Evolutionary conservation across 2,888 invertebrate genomes (phyloP).

Genomic region (Drosophila neotestacea): DNA sequence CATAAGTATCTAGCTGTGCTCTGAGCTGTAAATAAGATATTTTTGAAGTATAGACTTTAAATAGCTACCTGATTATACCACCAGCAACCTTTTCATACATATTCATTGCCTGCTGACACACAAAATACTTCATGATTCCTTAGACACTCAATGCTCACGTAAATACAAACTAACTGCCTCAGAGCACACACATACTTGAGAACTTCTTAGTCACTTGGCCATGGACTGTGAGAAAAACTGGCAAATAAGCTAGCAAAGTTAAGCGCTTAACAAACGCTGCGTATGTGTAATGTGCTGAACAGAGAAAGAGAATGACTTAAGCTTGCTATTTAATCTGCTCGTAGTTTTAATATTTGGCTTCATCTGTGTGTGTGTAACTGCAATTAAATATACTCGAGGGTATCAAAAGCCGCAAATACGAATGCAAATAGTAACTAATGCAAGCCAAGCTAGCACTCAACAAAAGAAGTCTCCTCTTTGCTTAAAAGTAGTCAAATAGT

Average conservation of each 20-base stretch:
- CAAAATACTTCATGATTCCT: conserved; percentile 10
- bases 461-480: not conserved
- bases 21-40: not conserved
- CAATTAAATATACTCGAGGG: conserved; percentile 46
- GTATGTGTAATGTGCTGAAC: conserved; percentile 55
- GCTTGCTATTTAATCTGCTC: conserved; percentile 43
- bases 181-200: conserved; percentile 2
- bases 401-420: conserved; percentile 38
- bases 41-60: not conserved
- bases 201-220: conserved; percentile 19
- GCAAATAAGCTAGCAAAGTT: not conserved
- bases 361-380: conserved; percentile 53
- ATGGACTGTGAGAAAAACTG: conserved; percentile 9
- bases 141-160: conserved; percentile 33
- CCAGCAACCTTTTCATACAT: not conserved
- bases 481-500: not conserved
- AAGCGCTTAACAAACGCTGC: conserved; percentile 29
- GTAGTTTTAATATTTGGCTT: conserved; percentile 57
- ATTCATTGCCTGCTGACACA: not conserved
- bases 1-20: no score
- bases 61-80: not conserved
- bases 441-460: conserved; percentile 5
- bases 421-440: conserved; percentile 34
- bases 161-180: conserved; percentile 22
- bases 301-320: conserved; percentile 30